phyloP scores from a whole-genome alignment of 2,888 invertebrate genomes.

The Spicauda simplicius region DNA sequence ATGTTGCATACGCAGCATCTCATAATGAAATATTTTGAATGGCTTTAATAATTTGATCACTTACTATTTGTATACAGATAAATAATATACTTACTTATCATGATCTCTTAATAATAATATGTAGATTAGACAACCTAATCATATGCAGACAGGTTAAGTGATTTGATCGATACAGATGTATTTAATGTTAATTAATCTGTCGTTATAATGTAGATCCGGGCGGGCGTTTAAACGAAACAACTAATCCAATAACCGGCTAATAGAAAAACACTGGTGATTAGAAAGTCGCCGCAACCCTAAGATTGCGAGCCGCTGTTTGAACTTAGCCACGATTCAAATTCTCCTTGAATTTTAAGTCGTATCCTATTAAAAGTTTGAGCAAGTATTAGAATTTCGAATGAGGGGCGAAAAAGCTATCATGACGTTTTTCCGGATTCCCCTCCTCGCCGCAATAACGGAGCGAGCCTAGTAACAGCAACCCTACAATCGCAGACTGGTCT shows the following conservation, averaged over 20 bases:
- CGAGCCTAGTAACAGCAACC: neutral
- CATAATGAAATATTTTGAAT: too few relatives aligned
- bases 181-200: conserved; percentile 18
- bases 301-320: conserved; percentile 59
- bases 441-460: conserved; percentile 53
- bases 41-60: too few relatives aligned
- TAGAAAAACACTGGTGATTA: conserved; percentile 49
- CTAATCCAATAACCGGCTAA: conserved; percentile 44
- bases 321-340: conserved; percentile 70
- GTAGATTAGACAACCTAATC: conserved; percentile 28
- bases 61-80: too few relatives aligned
- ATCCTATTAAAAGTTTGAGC: conserved; percentile 83
- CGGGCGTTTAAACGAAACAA: conserved; percentile 19
- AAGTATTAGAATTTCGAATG: conserved; percentile 83
- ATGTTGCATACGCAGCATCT: too few relatives aligned
- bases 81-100: too few relatives aligned
- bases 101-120: conserved; percentile 9
- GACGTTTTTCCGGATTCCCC: conserved; percentile 69
- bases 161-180: conserved; percentile 20
- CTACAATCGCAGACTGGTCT: neutral
- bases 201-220: neutral
- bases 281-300: conserved; percentile 52
- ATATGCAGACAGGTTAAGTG: conserved; percentile 18
- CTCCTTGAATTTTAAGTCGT: conserved; percentile 79
- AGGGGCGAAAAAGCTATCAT: conserved; percentile 80